These are phyloP conservation scores for Chironomus tentans DNA, from an alignment of 2,888 invertebrate species.

Conservation along the genomic window DNA sequence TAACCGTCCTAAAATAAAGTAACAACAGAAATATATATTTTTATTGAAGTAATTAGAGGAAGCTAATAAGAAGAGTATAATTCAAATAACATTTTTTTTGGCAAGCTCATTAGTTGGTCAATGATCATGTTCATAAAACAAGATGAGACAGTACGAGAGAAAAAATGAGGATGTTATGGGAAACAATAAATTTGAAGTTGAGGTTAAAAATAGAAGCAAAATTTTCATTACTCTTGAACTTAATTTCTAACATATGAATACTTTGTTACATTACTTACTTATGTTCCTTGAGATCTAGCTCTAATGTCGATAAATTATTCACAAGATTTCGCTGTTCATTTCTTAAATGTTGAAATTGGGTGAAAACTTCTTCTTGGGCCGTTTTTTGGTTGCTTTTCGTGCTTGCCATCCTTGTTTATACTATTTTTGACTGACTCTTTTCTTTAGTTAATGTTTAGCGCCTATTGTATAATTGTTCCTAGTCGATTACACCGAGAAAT, in stretches of 20 bases:
- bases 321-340: constrained; percentile 80
- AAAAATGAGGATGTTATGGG: constrained; percentile 3
- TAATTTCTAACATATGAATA: no score
- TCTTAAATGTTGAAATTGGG: constrained; percentile 77
- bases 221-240: constrained; percentile 27
- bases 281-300: constrained; percentile 92
- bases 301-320: constrained; percentile 82
- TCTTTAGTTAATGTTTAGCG: neutral
- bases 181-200: constrained; percentile 6
- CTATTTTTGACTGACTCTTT: neutral
- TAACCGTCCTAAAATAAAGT: constrained; percentile 72
- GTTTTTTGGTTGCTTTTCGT: constrained; percentile 36
- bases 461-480: neutral
- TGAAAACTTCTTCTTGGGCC: constrained; percentile 67
- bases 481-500: neutral
- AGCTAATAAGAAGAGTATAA: neutral
- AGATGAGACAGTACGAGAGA: neutral
- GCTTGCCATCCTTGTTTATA: constrained; percentile 34
- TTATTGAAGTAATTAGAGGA: neutral
- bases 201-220: constrained; percentile 23
- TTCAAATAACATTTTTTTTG: neutral
- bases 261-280: constrained; percentile 53
- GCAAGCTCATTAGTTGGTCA: neutral
- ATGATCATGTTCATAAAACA: neutral
- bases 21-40: constrained; percentile 28